Evolutionary conservation across 2,888 invertebrate genomes (phyloP), one percentile per base, ranked within the genome.

Genomic region (Oligia fasciuncula): DNA sequence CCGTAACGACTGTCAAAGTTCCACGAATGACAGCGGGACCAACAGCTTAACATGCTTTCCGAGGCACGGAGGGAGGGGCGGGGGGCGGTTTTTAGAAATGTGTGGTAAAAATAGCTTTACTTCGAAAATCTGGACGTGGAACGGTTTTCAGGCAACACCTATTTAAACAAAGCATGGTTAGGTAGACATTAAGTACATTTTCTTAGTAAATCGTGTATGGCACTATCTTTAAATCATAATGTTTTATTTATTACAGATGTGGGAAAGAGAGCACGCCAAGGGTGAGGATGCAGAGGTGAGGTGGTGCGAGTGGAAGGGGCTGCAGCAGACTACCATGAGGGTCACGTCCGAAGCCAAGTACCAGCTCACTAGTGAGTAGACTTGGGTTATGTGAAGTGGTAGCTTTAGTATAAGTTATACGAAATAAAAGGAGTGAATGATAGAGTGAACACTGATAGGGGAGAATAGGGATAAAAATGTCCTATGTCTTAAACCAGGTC

Each of bases 281-380:
- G 98, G 98, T 0, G 98, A 98, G 80, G 98, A 98, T 0, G 98
- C 98, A 0, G 99, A 99, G 93, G 94, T 97, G 68, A 95, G 97
- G 51, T 99, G 99, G 97, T 99, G 99, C 95, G 99, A 99, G 79
- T 98, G 98, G 94, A 99, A 99, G 92, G 98, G 98, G 40, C 96
- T 99, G 8, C 99, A 99, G 89, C 96, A 98, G 93, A 98, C 99
- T 0, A 99, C 99, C 0, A 97, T 99, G 92, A 97, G 99, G 23
- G 98, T 99, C 88, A 99, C 99, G 0, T 98, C 98, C 95, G 99
- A 99, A 93, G 99, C 99, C 4, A 99, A 99, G 94, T 96, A 97
- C 88, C 98, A 97, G 86, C 94, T 97, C 3, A 97, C 96, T 74
- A 97, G 97, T 92, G 62, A 90, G 94, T 90, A 65, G 0, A 6